phyloP scores from a whole-genome alignment of 1,140 invertebrate species.

The Leptinotarsa defecta region DNA sequence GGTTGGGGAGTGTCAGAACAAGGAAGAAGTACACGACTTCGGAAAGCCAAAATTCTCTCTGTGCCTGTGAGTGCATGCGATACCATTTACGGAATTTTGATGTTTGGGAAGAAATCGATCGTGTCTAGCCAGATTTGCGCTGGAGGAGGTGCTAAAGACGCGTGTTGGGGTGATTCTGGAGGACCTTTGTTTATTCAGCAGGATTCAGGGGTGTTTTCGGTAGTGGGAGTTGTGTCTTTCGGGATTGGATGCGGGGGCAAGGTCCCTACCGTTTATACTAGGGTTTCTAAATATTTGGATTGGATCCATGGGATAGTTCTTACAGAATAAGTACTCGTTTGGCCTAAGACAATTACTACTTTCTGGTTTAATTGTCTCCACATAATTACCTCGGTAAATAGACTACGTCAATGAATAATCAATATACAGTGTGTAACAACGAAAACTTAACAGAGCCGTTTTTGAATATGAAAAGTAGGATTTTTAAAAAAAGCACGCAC shows the following conservation, averaged over 20 bases:
- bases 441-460: no score
- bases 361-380: no score
- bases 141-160: conserved; percentile 39
- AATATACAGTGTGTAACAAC: no score
- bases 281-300: conserved; percentile 69
- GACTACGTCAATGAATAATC: no score
- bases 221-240: conserved; percentile 73
- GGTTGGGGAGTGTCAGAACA: conserved; percentile 47
- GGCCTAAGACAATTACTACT: no score
- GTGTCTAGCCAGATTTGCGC: conserved; percentile 47
- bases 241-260: conserved; percentile 67
- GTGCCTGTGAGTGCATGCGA: conserved; percentile 42
- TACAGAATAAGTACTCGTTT: no score
- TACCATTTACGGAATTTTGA: conserved; percentile 21
- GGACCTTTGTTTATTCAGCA: conserved; percentile 63
- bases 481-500: no score
- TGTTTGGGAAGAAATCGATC: conserved; percentile 31
- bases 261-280: conserved; percentile 72
- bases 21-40: conserved; percentile 42
- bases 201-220: conserved; percentile 54
- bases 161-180: conserved; percentile 71
- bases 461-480: no score
- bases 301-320: conserved; percentile 73
- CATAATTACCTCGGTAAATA: no score
- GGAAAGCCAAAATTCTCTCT: conserved; percentile 38